Base-by-base conservation (phyloP, 2,113 vertebrate genomes). In the Otolemur garnettii region DNA sequence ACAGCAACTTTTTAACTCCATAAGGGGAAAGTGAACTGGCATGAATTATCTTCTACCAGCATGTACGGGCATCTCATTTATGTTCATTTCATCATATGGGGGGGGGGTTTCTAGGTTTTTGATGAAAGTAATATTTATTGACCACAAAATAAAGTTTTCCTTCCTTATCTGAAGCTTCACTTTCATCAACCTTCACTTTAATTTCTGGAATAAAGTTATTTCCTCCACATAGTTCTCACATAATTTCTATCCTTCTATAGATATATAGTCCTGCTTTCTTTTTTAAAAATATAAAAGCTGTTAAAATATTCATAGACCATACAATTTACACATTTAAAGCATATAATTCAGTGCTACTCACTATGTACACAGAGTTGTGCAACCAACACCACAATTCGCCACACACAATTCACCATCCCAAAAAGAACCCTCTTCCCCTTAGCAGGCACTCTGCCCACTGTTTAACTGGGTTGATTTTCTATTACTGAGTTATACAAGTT, bases 1-100 rank as follows among this genome's bases (percentile, higher is more conserved):
- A 42, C 24, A 83, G 77, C 53, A 72, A 83, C 55, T 64, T 93
- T 18, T 78, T 71, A 92, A 92, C n/a, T 88, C 83, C 42, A 68
- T 4, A 83, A 78, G 66, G 1, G 45, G 26, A 87, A 87, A 60
- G 33, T 68, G 38, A 82, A 83, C 8, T 26, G n/a, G 53, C 19
- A 71, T 19, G 55, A 62, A 69, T 66, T 60, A 60, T 30, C 45
- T 87, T 77, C 38, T 55, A 71, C 19, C 42, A 77, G 26, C 75
- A 74, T 55, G 69, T 75, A 91, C 7, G 66, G 81, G 42, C 5
- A 69, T 57, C 26, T 87, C 83, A 75, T 68, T 82, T 91, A 74
- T 86, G 17, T 14, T 64, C 28, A 45, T 50, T 81, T 45, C 22
- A 85, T 30, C 24, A 45, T 24, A 50, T 17, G 38, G 38, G 24